Evolutionary conservation across 2,888 invertebrate genomes (phyloP), one percentile per base, ranked within the genome.

Genomic region (Ornithoptera priamus): DNA sequence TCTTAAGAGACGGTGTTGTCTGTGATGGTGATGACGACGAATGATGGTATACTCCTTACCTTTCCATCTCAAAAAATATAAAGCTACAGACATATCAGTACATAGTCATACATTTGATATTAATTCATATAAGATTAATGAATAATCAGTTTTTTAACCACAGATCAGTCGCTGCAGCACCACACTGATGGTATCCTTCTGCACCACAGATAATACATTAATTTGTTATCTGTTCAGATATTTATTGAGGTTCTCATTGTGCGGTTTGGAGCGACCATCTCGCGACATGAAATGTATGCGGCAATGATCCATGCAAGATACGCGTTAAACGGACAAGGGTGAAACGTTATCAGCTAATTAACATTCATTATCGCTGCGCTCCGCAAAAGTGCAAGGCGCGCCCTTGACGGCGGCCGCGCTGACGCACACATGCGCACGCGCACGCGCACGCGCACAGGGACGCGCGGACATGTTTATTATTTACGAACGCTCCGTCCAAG

Each of bases 331-430:
- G 53, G 71, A 69, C 75, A 75, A 78, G 79, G 80, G 78, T 75
- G 71, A 72, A 70, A 72, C 75, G 75, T 74, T 80, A 79, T 81
- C 80, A 72, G 70, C 76, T 78, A 79, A 82, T 83, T 83, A 83
- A 74, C 81, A 79, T 80, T 73, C 73, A 81, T 82, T 82, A 83
- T 77, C 78, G 74, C 64, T 46, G 62, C 68, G 69, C 74, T 67
- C 74, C 62, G 71, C 73, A 68, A 77, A 79, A 84, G 83, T 81
- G 80, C 82, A 83, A 80, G 77, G 78, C 46, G 69, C 78, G 81
- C 72, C 84, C 85, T 84, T 81, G 83, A 79, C 77, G 77, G 72
- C 67, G 69, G 63, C 62, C 66, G 71, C 66, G 71, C 71, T 69
- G 64, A 65, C 73, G 71, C 56, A 62, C 67, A 62, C 50, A 68